Evolutionary conservation across 2,888 invertebrate genomes (phyloP).

Genomic region (Itoplectis maculator): DNA sequence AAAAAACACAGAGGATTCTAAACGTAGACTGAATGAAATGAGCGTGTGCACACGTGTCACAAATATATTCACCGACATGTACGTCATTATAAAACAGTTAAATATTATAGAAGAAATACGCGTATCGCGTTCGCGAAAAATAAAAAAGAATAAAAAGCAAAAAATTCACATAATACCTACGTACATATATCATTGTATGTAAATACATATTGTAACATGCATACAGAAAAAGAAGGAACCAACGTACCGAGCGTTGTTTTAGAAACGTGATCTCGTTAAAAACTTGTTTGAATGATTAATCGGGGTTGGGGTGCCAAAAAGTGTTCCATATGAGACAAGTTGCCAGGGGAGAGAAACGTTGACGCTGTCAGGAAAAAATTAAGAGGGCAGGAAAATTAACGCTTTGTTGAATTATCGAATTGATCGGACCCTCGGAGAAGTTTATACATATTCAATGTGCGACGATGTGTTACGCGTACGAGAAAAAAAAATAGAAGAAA

Average conservation of each 20-base stretch:
- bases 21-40: constrained; percentile 46
- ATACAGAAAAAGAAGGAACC: constrained; percentile 39
- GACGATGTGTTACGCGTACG: constrained; percentile 46
- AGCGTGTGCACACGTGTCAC: constrained; percentile 49
- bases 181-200: constrained; percentile 59
- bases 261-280: constrained; percentile 58
- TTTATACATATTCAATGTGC: constrained; percentile 48
- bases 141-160: constrained; percentile 28
- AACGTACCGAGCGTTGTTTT: constrained; percentile 40
- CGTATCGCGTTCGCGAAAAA: constrained; percentile 25
- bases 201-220: constrained; percentile 53
- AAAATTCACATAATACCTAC: no score
- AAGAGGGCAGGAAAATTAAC: constrained; percentile 50
- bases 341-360: constrained; percentile 40
- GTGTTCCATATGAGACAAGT: constrained; percentile 70
- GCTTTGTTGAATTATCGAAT: constrained; percentile 51
- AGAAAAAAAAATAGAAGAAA: constrained; percentile 35
- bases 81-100: constrained; percentile 45
- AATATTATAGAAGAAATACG: constrained; percentile 43
- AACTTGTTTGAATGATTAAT: constrained; percentile 62
- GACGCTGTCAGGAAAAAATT: constrained; percentile 41
- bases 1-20: constrained; percentile 14
- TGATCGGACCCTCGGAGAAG: constrained; percentile 52
- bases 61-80: constrained; percentile 51
- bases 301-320: constrained; percentile 71